Base-by-base conservation (phyloP, 2,797 vertebrate genomes). In the Otolemur crassicaudatus region DNA sequence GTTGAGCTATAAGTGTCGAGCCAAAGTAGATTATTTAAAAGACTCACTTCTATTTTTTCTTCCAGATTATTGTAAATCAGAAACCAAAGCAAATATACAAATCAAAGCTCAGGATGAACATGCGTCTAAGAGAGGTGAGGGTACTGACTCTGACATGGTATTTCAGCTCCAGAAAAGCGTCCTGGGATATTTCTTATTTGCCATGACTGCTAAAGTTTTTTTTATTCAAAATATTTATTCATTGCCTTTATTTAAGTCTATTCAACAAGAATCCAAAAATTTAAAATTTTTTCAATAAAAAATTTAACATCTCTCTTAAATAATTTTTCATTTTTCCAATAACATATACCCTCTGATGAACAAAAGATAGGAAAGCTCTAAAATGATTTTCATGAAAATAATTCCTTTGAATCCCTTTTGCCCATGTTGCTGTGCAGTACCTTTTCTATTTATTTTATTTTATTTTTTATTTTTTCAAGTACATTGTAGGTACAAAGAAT, bases 251-350 rank as follows among this genome's bases (percentile, higher is more conserved):
- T 73, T 89, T 83, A 37, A 37, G 34, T 63, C 7, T 72, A 72
- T 70, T 61, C 63, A 60, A 16, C 11, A 84, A 14, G 16, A 72
- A 14, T 70, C 16, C 60, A 84, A 90, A 82, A 46, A 85, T 65
- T 34, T 37, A n/a, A 94, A 76, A 88, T 60, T n/a, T 87, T 75
- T 70, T 61, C 31, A 72, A 72, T 73, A 8, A 17, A 91, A 96
- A 87, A 95, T 17, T 70, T 58, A 58, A 12, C 14, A 75, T 37
- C 14, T 72, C 58, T 72, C 12, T 70, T 87, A 65, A 81, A 29
- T 65, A 81, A 3, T 65, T 70, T 49, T 90, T 67, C 40, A 67
- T 23, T 23, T 49, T 91, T 27, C 23, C 60, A 76, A 65, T 40
- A 81, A 31, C 49, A 53, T 29, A 46, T 10, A 70, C 63, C 70